These are phyloP conservation scores for Ibidorhyncha struthersii DNA, from an alignment of 2,113 vertebrate species.

Conservation along the genomic window DNA sequence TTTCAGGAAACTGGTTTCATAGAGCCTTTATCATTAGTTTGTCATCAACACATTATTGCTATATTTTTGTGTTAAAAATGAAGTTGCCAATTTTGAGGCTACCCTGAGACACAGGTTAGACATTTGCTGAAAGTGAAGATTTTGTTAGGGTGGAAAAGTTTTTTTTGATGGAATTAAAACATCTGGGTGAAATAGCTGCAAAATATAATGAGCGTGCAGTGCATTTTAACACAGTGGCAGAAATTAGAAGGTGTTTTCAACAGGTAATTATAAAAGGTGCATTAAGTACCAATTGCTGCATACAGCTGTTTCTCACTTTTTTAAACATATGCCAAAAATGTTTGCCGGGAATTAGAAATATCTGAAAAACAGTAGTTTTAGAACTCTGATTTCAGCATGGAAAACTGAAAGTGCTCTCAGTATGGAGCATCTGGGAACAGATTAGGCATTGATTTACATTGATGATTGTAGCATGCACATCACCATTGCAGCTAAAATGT, in stretches of 20 bases:
- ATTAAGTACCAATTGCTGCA: neutral
- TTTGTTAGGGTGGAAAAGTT: neutral
- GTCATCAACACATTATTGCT: neutral
- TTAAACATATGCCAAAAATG: neutral
- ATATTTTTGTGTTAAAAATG: neutral
- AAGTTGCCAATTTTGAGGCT: neutral
- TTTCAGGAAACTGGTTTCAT: neutral
- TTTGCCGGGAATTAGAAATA: neutral
- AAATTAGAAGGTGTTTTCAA: neutral
- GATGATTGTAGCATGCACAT: neutral
- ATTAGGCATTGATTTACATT: neutral
- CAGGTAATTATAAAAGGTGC: neutral
- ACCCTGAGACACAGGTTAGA: neutral
- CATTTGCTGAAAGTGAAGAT: neutral
- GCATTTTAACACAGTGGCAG: neutral
- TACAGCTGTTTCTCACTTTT: neutral
- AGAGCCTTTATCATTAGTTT: neutral
- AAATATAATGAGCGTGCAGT: neutral
- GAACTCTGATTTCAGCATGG: neutral
- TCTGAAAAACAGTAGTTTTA: neutral
- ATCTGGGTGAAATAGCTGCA: neutral
- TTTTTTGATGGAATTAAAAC: neutral
- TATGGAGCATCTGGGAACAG: neutral
- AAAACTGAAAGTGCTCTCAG: neutral
- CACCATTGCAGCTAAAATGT: neutral